Conservation (phyloP, 2,113 vertebrate species). For the Saccopteryx leptura region DNA sequence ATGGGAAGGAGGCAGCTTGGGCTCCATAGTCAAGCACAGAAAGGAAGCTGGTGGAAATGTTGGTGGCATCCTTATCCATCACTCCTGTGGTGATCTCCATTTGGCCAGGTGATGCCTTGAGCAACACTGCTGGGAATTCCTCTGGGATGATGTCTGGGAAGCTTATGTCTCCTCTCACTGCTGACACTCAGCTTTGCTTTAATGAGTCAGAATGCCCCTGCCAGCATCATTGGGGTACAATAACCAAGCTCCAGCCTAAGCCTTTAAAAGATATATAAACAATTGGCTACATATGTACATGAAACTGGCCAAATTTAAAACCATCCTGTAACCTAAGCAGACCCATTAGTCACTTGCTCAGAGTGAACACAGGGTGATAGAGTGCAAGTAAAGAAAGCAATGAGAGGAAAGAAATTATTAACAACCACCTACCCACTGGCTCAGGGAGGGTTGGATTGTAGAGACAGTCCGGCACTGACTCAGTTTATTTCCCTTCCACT, state of each 20-base stretch:
- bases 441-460: background rate
- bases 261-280: conserved; percentile 68
- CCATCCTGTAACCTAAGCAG: conserved; percentile 38
- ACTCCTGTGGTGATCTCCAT: conserved; percentile 78
- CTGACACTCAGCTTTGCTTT: background rate
- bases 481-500: background rate
- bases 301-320: conserved; percentile 32
- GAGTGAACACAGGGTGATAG: background rate
- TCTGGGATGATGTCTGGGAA: fast-evolving
- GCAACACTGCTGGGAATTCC: background rate
- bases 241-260: background rate
- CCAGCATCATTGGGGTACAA: background rate
- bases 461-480: background rate
- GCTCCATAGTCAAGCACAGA: conserved; percentile 80
- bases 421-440: conserved; percentile 1
- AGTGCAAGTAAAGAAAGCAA: conserved; percentile 46
- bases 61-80: conserved; percentile 51
- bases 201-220: conserved; percentile 12
- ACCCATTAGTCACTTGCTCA: conserved; percentile 47
- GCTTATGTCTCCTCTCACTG: background rate
- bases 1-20: conserved; percentile 86
- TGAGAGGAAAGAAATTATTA: conserved; percentile 4
- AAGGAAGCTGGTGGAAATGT: conserved; percentile 71
- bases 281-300: background rate
- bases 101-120: background rate